Base-by-base conservation (phyloP, 2,888 invertebrate genomes). In the Agriopis leucophaearia region DNA sequence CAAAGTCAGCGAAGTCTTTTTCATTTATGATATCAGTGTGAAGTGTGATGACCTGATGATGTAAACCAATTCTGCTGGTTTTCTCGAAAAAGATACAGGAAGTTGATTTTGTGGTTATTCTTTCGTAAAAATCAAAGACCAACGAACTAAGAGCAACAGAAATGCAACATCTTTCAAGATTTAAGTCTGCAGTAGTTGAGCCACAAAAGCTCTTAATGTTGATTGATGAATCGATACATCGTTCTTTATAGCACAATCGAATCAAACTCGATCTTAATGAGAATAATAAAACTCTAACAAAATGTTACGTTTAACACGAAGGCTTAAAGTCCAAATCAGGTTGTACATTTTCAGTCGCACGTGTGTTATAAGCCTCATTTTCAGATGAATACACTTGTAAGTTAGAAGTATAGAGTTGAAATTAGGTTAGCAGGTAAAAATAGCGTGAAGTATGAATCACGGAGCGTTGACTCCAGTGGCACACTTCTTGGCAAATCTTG, bases 391-490 rank as follows among this genome's bases (percentile, higher is more conserved):
- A 59, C 58, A 59, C 15, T 62, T 64, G 66, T 69, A 69, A 10
- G 8, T 44, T 51, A 5, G 40, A 42, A 54, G 10, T 7, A 47
- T 69, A 72, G 44, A 71, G 67, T 16, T 64, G 56, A 54, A 57
- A 54, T 64, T 70, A 9, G 73, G 45, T 58, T 66, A 64, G 27
- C 59, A 62, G 45, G 67, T 65, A 60, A 48, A 66, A 66, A 71
- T 71, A 74, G 69, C 64, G 47, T 54, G 63, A 47, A 59, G 71
- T 65, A 72, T 77, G 77, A 78, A 66, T 78, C 77, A 78, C 45
- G 64, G 76, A 73, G 68, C 77, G 67, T 76, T 76, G 77, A 76
- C 76, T 76, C 72, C 75, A 71, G 73, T 76, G 77, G 77, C 77
- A 76, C 78, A 76, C 69, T 75, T 78, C 66, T 72, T 63, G 64